Base-by-base conservation (phyloP, 2,113 vertebrate genomes). In the Embiotoca jacksoni region DNA sequence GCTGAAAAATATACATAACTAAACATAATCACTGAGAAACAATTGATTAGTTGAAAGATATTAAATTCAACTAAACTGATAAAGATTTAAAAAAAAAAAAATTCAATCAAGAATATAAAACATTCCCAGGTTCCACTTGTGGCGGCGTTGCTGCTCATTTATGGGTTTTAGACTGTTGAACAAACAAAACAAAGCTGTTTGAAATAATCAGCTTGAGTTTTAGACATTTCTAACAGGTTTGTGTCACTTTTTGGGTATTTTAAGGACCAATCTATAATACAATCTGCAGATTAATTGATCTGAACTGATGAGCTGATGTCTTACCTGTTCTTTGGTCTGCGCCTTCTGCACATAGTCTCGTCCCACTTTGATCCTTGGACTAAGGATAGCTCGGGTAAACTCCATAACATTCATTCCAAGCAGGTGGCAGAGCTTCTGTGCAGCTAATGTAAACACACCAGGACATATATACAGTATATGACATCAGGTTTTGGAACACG, bases 371-470 rank as follows among this genome's bases (percentile, higher is more conserved):
- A 99, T 99, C 82, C 98, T 95, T 0, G 98, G 98, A 0, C 96
- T 98, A 50, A 99, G 97, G 63, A 99, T 99, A 32, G 98, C 98
- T 1, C 98, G 94, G 9, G 97, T 99, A 78, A 99, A 99, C 91
- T 99, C 98, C 98, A 98, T 98, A 9, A 99, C 97, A 1, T 97
- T 99, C 96, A 99, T 96, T 5, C 98, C 98, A 55, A 99, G 95
- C 53, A 99, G 94, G 70, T 99, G 98, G 90, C 98, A 99, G 75
- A 99, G 96, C 80, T 99, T 99, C 95, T 99, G 98, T 31, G 98
- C 98, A 5, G 95, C 98, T 99, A 11, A 44, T 44, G 41, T 3
- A 44, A 44, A 44, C 7, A 44, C 3, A 9, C 41, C 41, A 44
- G 41, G 1, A 39, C 37, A 39, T 8, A 39, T 8, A 39, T 8